Evolutionary conservation across 2,113 vertebrate species (phyloP).

Genomic region (Colossoma macropomum): DNA sequence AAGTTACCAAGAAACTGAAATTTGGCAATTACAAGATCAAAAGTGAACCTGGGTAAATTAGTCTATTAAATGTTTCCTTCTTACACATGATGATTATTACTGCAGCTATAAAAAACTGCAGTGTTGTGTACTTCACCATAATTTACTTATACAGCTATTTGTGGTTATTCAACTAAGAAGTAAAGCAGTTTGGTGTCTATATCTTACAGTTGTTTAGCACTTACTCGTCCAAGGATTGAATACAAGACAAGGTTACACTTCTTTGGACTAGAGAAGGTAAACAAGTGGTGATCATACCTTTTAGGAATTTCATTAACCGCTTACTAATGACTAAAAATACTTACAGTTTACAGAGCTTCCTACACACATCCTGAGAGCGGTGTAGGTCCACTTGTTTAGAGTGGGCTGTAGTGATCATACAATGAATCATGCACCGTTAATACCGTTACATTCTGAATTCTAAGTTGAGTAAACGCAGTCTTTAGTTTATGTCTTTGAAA

Average conservation of each 20-base stretch:
- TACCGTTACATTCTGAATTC: conserved; percentile 32
- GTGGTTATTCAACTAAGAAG: neutral
- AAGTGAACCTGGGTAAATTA: neutral
- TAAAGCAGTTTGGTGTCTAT: neutral
- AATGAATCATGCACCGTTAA: conserved; percentile 43
- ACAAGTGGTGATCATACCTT: neutral
- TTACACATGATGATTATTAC: neutral
- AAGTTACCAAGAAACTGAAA: neutral
- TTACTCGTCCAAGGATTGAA: neutral
- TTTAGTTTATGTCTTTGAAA: conserved; percentile 38
- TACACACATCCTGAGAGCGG: neutral
- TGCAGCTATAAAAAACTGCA: neutral
- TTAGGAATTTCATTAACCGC: conserved; percentile 7
- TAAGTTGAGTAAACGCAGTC: neutral
- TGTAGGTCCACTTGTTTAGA: conserved; percentile 1
- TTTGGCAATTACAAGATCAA: neutral
- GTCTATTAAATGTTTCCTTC: too few relatives aligned
- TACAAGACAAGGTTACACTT: neutral
- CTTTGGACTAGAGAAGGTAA: neutral
- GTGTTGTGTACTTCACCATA: neutral
- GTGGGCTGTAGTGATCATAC: conserved; percentile 6
- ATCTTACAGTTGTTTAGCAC: neutral
- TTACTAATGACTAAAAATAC: neutral
- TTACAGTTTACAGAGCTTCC: neutral
- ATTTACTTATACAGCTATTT: neutral